Evolutionary conservation across 1,140 invertebrate species (phyloP).

Genomic region (Meteorus sp.): DNA sequence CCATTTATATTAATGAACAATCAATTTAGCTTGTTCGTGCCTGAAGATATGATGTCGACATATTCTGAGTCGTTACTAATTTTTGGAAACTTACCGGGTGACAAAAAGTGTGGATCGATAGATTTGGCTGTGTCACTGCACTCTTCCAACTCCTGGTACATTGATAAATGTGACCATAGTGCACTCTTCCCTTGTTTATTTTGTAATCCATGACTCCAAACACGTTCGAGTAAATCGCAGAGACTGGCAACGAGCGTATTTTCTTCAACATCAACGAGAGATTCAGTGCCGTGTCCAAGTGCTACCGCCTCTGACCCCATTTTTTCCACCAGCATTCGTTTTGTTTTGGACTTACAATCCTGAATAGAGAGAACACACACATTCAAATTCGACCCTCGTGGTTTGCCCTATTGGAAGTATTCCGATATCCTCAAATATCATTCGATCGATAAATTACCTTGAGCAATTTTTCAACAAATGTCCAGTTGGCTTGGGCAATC

Average conservation of each 20-base stretch:
- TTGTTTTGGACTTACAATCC: constrained; percentile 92
- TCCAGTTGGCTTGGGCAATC: constrained; percentile 98
- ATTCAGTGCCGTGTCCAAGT: constrained; percentile 72
- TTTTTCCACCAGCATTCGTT: constrained; percentile 96
- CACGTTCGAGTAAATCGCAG: constrained; percentile 95
- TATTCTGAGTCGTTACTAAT: background rate
- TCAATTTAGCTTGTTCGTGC: too few species aligned
- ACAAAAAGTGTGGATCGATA: constrained; percentile 79
- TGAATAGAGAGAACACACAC: constrained; percentile 41
- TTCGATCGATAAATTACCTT: constrained; percentile 66
- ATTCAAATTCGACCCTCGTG: background rate
- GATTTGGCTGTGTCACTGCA: constrained; percentile 72
- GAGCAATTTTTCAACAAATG: constrained; percentile 95
- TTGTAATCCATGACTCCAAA: constrained; percentile 97
- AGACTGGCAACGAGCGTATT: constrained; percentile 96
- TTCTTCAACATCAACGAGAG: constrained; percentile 75
- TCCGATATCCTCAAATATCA: background rate
- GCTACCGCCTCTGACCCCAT: constrained; percentile 94
- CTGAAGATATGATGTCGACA: background rate
- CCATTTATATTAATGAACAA: background rate
- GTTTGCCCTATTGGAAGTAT: background rate
- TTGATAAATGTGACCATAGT: constrained; percentile 89
- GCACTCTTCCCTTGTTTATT: constrained; percentile 95
- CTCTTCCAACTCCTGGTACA: constrained; percentile 87
- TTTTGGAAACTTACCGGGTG: constrained; percentile 70